phyloP scores from a whole-genome alignment of 2,888 invertebrate genomes.

The Lepetodrilus schrolli region DNA sequence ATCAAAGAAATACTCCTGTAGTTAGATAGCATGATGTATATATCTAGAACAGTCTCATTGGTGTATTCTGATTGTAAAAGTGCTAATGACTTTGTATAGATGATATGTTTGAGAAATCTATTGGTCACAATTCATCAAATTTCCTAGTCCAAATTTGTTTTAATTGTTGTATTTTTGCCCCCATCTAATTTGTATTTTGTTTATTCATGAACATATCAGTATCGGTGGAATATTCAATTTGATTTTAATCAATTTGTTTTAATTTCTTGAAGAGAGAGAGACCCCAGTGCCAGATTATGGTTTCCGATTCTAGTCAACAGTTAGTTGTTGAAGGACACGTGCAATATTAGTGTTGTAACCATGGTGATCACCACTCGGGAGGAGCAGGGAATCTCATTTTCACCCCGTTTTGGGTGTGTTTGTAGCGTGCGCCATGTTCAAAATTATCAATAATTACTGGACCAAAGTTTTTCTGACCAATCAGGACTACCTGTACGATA shows the following conservation, averaged over 20 bases:
- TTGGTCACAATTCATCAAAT: constrained; percentile 10
- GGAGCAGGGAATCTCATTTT: no score
- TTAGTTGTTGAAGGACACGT: background rate
- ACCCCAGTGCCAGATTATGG: background rate
- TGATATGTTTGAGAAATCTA: background rate
- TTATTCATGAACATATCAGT: no score
- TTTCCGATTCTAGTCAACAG: background rate
- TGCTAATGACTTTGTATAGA: background rate
- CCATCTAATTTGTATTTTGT: no score
- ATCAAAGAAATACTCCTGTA: background rate
- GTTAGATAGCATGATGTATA: constrained; percentile 18
- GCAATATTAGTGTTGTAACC: constrained; percentile 17
- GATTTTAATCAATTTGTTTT: no score
- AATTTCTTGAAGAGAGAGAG: no score
- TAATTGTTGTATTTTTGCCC: no score
- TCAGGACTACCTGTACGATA: no score
- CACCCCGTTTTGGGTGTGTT: no score
- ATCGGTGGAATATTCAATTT: no score
- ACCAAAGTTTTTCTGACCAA: no score
- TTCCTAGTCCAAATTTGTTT: background rate
- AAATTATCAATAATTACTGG: background rate
- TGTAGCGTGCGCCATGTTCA: background rate
- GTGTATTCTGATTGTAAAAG: background rate
- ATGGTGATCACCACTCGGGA: no score
- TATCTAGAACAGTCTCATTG: background rate